Evolutionary conservation across 2,797 vertebrate species (phyloP).

Genomic region (Rhinoraja longicauda): DNA sequence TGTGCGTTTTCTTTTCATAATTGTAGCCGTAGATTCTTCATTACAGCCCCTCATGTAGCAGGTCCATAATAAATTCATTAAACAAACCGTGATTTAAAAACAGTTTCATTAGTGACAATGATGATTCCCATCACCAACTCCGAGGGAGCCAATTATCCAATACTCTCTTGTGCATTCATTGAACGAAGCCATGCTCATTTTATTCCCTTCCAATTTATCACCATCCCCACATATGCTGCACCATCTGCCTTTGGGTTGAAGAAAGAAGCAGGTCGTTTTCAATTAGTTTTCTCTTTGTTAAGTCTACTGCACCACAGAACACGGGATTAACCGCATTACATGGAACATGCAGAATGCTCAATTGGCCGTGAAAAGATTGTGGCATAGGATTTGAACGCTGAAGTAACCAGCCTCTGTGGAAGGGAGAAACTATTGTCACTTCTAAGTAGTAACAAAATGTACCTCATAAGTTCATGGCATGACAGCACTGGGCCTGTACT

Average conservation of each 20-base stretch:
- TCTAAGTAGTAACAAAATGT: not conserved
- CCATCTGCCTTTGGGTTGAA: conserved; percentile 1
- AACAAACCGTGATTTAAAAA: not conserved
- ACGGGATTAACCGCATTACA: not conserved
- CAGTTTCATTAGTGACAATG: conserved; percentile 2
- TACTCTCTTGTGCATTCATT: conserved; percentile 1
- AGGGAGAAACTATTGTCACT: not conserved
- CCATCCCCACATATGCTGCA: conserved; percentile 17
- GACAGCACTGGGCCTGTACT: too few relatives aligned
- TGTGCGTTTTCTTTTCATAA: not conserved
- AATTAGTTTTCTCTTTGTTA: conserved; percentile 7
- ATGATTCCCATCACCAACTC: not conserved
- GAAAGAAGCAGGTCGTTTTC: not conserved
- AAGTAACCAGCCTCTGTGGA: not conserved
- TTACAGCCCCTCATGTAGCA: not conserved
- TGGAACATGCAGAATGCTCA: not conserved
- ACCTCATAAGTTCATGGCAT: too few relatives aligned
- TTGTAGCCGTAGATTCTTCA: not conserved
- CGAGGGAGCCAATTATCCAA: not conserved
- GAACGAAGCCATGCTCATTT: not conserved
- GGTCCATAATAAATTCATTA: not conserved
- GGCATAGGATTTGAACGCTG: not conserved
- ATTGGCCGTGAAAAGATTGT: not conserved
- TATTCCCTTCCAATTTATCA: not conserved
- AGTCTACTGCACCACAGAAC: not conserved